Evolutionary conservation across 2,888 invertebrate species (phyloP).

Genomic region (Oxystoma pomonae): DNA sequence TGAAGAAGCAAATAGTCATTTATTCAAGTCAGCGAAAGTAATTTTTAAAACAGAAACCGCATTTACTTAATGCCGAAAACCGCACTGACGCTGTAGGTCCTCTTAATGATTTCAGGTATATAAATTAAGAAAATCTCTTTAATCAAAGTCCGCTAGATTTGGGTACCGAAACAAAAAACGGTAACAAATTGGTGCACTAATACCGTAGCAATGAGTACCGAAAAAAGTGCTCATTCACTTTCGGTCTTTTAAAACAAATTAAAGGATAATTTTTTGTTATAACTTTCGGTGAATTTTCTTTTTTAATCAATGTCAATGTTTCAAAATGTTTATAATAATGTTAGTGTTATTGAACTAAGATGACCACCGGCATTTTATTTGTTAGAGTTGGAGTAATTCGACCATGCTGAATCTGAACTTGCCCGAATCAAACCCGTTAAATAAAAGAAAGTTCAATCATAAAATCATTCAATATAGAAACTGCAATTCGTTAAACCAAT

Average conservation of each 20-base stretch:
- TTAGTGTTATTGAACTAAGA: no score
- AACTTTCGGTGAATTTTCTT: constrained; percentile 13
- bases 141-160: not conserved
- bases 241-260: constrained; percentile 11
- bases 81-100: not conserved
- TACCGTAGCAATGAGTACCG: constrained; percentile 1
- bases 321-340: not conserved
- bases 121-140: not conserved
- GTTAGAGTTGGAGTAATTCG: no score
- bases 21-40: not conserved
- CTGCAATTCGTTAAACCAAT: no score
- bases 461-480: no score
- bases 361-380: no score
- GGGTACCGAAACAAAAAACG: not conserved
- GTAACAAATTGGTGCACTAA: constrained; percentile 8
- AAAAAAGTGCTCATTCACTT: constrained; percentile 14
- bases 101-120: not conserved
- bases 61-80: not conserved
- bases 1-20: not conserved
- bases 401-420: no score
- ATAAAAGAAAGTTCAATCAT: no score
- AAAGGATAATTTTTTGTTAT: constrained; percentile 9
- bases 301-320: not conserved
- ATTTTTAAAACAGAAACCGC: not conserved
- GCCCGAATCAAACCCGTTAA: no score